phyloP scores from a whole-genome alignment of 2,888 invertebrate genomes.

The Stenurella melanura region DNA sequence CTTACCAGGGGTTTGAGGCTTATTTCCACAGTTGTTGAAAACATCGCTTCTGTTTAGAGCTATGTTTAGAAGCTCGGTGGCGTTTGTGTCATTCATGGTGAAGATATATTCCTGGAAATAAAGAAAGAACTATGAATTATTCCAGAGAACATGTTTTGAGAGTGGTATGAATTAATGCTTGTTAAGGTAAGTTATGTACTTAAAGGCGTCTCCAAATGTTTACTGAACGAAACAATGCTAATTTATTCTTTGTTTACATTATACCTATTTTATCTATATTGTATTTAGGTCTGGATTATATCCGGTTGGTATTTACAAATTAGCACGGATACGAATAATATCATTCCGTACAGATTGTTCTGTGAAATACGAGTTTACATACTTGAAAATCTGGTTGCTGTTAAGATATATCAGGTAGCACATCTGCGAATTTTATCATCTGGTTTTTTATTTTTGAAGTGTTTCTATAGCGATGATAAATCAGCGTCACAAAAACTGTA shows the following conservation, averaged over 20 bases:
- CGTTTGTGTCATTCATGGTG: conserved; percentile 32
- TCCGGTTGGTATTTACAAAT: neutral
- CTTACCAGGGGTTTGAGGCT: conserved; percentile 54
- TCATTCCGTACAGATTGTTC: too few relatives aligned
- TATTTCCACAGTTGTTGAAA: conserved; percentile 53
- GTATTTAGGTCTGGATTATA: neutral
- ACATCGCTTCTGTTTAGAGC: conserved; percentile 47
- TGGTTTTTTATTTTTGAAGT: too few relatives aligned
- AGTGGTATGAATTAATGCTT: neutral
- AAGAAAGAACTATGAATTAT: neutral
- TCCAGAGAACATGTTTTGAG: neutral
- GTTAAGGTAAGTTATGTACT: neutral
- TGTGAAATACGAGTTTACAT: too few relatives aligned
- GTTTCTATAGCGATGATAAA: too few relatives aligned
- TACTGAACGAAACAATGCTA: neutral
- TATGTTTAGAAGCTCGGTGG: conserved; percentile 34
- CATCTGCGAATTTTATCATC: too few relatives aligned
- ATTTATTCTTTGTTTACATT: neutral
- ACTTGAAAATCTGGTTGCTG: too few relatives aligned
- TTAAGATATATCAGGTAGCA: too few relatives aligned
- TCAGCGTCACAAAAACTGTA: too few relatives aligned
- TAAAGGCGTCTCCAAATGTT: neutral
- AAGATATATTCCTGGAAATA: conserved; percentile 22
- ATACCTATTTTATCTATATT: neutral
- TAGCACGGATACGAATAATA: too few relatives aligned